A percentile compares a stretch with the other conserved stretches of the same genome.
phyloP scores from a whole-genome alignment of 23 tunicate genomes.

The Halocynthia roretzi region DNA sequence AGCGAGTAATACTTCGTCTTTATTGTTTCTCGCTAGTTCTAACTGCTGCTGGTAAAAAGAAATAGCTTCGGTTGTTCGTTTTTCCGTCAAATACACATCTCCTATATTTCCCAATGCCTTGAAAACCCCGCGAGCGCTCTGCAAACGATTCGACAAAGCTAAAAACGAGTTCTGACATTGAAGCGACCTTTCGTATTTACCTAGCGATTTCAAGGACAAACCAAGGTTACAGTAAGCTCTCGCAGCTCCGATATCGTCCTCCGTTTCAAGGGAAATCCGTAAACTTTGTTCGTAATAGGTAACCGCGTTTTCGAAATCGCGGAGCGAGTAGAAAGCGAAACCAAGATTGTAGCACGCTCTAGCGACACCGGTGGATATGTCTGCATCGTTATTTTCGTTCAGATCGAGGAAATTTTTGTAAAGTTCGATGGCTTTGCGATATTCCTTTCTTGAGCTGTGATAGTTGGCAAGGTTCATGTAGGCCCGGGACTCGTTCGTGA shows the following conservation, averaged over 20 bases:
- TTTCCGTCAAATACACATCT: conserved; percentile 31
- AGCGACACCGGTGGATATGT: conserved; percentile 34
- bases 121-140: conserved; percentile 52
- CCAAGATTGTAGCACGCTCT: conserved; percentile 84
- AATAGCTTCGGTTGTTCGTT: conserved; percentile 39
- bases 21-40: conserved; percentile 26
- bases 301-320: conserved; percentile 38
- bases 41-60: conserved; percentile 53
- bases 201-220: conserved; percentile 43
- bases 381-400: background rate
- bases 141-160: conserved; percentile 35
- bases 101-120: conserved; percentile 83
- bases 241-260: conserved; percentile 28
- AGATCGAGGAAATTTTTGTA: conserved; percentile 46
- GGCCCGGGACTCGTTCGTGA: conserved; percentile 43
- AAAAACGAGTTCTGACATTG: conserved; percentile 62
- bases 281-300: conserved; percentile 41
- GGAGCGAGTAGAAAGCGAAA: conserved; percentile 55
- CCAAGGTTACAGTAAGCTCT: conserved; percentile 88
- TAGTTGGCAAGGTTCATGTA: conserved; percentile 78
- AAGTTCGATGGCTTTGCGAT: conserved; percentile 32
- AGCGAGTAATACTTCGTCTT: conserved; percentile 31
- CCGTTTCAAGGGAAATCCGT: conserved; percentile 24
- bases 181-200: conserved; percentile 31
- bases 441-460: conserved; percentile 39